These are phyloP conservation scores for Ophion costatus DNA, from an alignment of 2,888 invertebrate genomes.

Conservation along the genomic window DNA sequence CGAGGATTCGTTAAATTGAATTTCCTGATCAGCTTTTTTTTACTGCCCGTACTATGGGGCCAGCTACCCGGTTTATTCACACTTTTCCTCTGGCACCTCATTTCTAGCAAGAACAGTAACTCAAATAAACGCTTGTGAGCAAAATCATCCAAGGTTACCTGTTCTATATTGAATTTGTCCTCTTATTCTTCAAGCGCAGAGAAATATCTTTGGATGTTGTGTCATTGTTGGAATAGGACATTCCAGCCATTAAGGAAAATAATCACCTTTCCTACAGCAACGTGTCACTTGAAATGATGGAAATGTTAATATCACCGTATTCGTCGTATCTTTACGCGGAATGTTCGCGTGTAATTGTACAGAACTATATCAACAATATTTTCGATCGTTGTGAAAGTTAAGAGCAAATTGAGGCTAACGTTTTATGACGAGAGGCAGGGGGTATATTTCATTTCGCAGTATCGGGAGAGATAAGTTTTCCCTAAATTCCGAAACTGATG, in stretches of 20 bases:
- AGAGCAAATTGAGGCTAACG: neutral
- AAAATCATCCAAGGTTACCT: neutral
- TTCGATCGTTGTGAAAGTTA: neutral
- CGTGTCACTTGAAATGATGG: neutral
- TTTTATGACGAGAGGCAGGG: neutral
- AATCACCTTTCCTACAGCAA: neutral
- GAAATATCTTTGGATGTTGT: no score
- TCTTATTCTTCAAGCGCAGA: neutral
- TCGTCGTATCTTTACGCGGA: no score
- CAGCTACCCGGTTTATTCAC: no score
- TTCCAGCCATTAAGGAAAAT: neutral
- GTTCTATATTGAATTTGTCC: neutral
- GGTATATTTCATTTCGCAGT: neutral
- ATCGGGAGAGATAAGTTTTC: neutral
- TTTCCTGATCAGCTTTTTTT: no score
- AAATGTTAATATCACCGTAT: neutral
- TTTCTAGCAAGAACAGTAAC: no score
- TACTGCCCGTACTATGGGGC: no score
- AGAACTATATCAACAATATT: neutral
- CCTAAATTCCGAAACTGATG: conserved; percentile 20
- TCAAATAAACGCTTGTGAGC: no score
- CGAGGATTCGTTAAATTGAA: no score
- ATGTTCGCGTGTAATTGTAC: no score
- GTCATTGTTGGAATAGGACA: neutral
- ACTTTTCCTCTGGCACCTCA: no score